phyloP scores from a whole-genome alignment of 2,797 vertebrate genomes.

The Alcedo atthis region DNA sequence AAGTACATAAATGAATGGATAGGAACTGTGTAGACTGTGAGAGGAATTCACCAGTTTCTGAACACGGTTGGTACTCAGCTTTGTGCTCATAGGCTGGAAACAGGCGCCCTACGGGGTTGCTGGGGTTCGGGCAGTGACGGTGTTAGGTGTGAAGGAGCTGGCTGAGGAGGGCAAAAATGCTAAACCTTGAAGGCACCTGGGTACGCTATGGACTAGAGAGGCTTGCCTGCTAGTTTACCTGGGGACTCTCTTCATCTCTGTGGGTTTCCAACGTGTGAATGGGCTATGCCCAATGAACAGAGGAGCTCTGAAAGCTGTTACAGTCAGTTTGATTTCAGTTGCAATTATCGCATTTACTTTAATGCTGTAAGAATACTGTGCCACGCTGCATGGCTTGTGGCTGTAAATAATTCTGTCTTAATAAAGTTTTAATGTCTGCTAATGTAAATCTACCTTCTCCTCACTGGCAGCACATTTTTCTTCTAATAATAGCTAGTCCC shows the following conservation, averaged over 20 bases:
- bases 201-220: not conserved
- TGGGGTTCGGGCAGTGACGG: not conserved
- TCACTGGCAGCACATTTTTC: conserved; percentile 12
- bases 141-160: not conserved
- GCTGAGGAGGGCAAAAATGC: not conserved
- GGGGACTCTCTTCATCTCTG: not conserved
- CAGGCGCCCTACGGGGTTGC: not conserved
- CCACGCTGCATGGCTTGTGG: not conserved
- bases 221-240: not conserved
- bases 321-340: not conserved
- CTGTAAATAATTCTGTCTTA: conserved; percentile 18
- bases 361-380: not conserved
- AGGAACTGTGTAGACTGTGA: not conserved
- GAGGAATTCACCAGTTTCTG: not conserved
- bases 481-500: not conserved
- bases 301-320: not conserved
- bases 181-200: not conserved
- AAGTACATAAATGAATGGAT: not conserved
- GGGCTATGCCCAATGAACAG: not conserved
- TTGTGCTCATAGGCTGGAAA: not conserved
- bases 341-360: not conserved
- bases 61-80: not conserved
- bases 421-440: not conserved
- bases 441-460: not conserved
- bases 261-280: not conserved